These are phyloP conservation scores for Lepidostoma basale DNA, from an alignment of 1,140 invertebrate species.

Conservation along the genomic window DNA sequence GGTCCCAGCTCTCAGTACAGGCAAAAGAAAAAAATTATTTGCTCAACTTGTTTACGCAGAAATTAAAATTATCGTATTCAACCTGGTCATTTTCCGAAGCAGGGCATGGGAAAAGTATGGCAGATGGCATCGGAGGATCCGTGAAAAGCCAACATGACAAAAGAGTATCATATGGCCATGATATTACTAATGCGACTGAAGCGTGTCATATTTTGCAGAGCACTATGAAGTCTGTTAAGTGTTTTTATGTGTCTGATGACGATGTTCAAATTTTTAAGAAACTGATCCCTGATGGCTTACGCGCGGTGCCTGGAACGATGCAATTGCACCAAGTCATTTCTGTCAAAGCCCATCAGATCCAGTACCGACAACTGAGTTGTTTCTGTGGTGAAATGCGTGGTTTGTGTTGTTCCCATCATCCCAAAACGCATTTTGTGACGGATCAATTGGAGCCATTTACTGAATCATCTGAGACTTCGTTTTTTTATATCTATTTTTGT, in stretches of 20 bases:
- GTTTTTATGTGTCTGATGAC: no score
- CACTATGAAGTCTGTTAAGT: slow-evolving; percentile 17
- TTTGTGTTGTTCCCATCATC: not conserved
- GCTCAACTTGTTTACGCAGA: slow-evolving; percentile 29
- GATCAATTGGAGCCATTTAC: not conserved
- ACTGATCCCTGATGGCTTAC: slow-evolving; percentile 1
- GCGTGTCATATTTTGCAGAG: slow-evolving; percentile 30
- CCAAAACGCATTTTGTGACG: not conserved
- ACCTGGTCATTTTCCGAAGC: slow-evolving; percentile 37
- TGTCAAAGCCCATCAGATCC: not conserved
- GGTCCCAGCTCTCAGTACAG: slow-evolving; percentile 39
- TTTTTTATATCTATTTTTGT: not conserved
- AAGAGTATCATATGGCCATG: slow-evolving; percentile 22
- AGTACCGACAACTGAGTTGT: not conserved
- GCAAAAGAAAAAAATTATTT: slow-evolving; percentile 38
- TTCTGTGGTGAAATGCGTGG: not conserved
- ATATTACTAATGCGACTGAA: slow-evolving; percentile 31
- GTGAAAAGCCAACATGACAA: slow-evolving; percentile 29
- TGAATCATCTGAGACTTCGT: not conserved
- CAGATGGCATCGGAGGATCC: slow-evolving; percentile 33
- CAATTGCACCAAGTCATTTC: slow-evolving; percentile 1
- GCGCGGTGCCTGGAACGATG: not conserved
- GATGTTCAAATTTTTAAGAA: no score
- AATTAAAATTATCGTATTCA: slow-evolving; percentile 6
- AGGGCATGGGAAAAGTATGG: slow-evolving; percentile 36